Base-by-base conservation (phyloP, 2,888 invertebrate genomes). In the Pilophorus perplexus region DNA sequence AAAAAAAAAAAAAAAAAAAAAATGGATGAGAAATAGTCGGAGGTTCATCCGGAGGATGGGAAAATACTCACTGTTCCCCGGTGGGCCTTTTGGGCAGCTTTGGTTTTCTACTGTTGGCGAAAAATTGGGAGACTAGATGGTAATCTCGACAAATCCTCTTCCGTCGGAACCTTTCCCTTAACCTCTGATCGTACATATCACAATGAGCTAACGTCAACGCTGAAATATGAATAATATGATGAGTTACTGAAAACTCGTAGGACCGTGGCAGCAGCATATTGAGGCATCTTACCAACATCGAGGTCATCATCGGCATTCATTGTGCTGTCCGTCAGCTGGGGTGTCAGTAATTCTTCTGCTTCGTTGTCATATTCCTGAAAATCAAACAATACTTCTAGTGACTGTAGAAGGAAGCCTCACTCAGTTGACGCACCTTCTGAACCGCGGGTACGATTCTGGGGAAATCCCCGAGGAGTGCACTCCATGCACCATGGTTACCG, bases 121-220 rank as follows among this genome's bases (percentile, higher is more conserved):
- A 93, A 76, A 93, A 93, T 71, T 90, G 85, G 0, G 90, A 85
- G 2, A 94, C 92, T 16, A 97, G 81, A 74, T 93, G 93, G 79
- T 89, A 95, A 77, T 95, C 94, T 57, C 93, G 81, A 14, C 92
- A 92, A 62, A 96, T 84, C 64, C 92, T 82, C 84, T 96, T 96
- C 76, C 94, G 83, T 72, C 93, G 82, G 44, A 90, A 89, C 70
- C 96, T 82, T 76, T 96, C 96, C 59, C 91, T 80, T 59, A 94
- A 78, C 71, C 90, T 82, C 68, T 90, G 82, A 3, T 88, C 88
- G 75, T 95, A 96, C 81, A 93, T 93, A 75, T 94, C 94, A 67
- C 95, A 91, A 80, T 94, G 90, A 22, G 93, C 89, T 72, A 95
- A 79, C 79, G 95, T 95, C 28, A 95, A 79, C 68, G 90, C 89